Evolutionary conservation across 2,113 vertebrate species (phyloP).

Genomic region (Macrotus californicus): DNA sequence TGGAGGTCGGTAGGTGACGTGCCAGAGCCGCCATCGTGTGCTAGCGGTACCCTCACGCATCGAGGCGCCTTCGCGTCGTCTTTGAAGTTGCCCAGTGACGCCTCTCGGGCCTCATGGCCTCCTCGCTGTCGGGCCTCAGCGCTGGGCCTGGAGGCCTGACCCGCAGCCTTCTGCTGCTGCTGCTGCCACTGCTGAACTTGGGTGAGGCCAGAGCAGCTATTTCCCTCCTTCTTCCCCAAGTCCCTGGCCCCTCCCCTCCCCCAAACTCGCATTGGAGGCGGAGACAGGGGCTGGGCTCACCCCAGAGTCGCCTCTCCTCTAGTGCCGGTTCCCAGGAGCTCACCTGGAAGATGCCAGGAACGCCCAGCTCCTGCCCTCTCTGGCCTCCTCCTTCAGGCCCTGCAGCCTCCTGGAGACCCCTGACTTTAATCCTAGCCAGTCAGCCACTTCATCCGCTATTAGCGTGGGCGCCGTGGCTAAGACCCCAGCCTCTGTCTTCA

Average conservation of each 20-base stretch:
- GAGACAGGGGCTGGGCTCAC: fast-evolving
- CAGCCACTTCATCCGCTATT: background rate
- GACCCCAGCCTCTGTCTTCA: fast-evolving
- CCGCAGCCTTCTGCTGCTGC: background rate
- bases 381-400: background rate
- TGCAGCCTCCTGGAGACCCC: background rate
- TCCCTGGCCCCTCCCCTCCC: fast-evolving
- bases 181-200: background rate
- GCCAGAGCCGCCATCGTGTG: background rate
- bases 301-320: fast-evolving
- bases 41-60: background rate
- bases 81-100: background rate
- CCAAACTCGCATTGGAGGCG: fast-evolving
- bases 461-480: fast-evolving
- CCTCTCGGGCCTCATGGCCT: background rate
- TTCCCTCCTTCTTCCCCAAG: fast-evolving
- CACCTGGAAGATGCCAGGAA: background rate
- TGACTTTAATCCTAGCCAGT: background rate
- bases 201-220: background rate
- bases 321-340: fast-evolving
- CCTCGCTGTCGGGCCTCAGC: fast-evolving
- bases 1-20: background rate
- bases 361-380: background rate
- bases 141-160: background rate
- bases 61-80: fast-evolving